Evolutionary conservation across 2,888 invertebrate species (phyloP), one percentile per base, ranked within the genome.

Genomic region (Drosophila rellima): DNA sequence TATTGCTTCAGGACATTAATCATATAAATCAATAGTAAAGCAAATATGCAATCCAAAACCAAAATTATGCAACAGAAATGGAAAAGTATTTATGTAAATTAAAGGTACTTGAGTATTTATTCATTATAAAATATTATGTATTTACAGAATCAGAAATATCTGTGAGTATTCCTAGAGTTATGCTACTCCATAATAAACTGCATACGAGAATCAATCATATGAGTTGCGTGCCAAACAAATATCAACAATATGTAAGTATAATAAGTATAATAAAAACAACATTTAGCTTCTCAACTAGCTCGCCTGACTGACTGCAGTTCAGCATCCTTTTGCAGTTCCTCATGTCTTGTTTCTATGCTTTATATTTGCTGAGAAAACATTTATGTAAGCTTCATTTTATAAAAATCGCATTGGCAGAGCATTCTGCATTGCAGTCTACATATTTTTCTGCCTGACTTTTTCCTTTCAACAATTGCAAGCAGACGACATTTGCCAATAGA

Each of bases 381-480:
- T 83, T 87, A 79, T 88, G 85, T 85, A 79, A 83, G 82, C 80
- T 82, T 82, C 76, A 82, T 85, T 69, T 73, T 79, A 79, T 79
- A 66, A 82, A 67, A 81, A 81, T 78, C 68, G 83, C 81, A 86
- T 86, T 72, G 66, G 60, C 56, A 62, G 39, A 40, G 60, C 50
- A 50, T 54, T 40, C 42, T 35, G 62, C 69, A 57, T 42, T 65
- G 44, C 47, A 13, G 51, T 63, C 47, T 65, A 37, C 56, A 55
- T 54, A 78, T 78, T 60, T 54, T 57, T 66, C 47, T 61, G 62
- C 23, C 40, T 51, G 59, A 64, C 74, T 86, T 81, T 86, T 73
- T 77, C 2, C 18, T 18, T 40, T 40, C 1, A 83, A 78, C 65
- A 72, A 63, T 63, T 68, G 65, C 63, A 57, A 47, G 42, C 18